Evolutionary conservation across 2,888 invertebrate genomes (phyloP), one percentile per base, ranked within the genome.

Genomic region (Oegoconia quadripuncta): DNA sequence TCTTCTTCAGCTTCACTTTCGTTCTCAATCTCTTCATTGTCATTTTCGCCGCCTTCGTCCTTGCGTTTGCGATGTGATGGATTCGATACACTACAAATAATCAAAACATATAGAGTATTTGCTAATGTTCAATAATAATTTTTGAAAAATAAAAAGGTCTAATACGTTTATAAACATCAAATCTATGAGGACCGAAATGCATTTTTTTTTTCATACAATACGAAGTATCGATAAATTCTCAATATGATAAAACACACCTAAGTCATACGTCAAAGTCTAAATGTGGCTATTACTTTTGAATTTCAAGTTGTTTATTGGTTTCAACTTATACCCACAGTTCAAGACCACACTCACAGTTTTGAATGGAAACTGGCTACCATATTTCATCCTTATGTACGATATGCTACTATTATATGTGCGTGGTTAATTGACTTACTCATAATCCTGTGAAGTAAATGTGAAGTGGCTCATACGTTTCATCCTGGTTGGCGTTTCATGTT

Each of bases 381-480:
- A n/a, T n/a, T n/a, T n/a, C n/a, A n/a, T n/a, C n/a, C n/a, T n/a
- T n/a, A 23, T 23, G n/a, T 23, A 23, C 23, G 23, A 34, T 3
- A 11, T 6, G 13, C 14, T 14, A 13, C 8, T 8, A 20, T 3
- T 32, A 25, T 8, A 3, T 26, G 20, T 15, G 23, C 14, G 9
- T 2, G 12, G 23, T 5, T 4, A 11, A 15, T 31, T 9, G 9
- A 74, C 83, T 81, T 57, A 83, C 83, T 67, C 67, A 39, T 73
- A 63, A 44, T 73, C 74, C 41, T 73, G 58, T 16, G 74, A 70
- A 6, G 67, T 63, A 31, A 66, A 63, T 1, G 50, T 67, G 17
- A 70, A 76, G 48, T 65, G 64, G 42, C 76, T 83, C 67, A 54
- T 77, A 1, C 84, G 70, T 42, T 86, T 84, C 6, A 78, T 66